Conservation (phyloP, 1,140 invertebrate genomes). For the Bombus pyrosoma region DNA sequence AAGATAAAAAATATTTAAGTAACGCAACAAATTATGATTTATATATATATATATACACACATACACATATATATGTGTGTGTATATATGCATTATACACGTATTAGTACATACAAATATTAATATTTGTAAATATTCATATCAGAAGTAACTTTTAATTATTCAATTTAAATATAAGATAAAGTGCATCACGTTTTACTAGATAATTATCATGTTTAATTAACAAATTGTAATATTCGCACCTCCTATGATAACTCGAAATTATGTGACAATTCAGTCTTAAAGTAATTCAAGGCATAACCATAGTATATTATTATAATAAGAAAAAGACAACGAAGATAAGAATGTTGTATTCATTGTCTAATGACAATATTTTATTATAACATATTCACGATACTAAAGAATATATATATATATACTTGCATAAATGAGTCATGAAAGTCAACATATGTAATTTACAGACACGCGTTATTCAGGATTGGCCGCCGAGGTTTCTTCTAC, state of each 20-base stretch:
- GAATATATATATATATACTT: conserved; percentile 29
- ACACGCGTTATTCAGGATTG: conserved; percentile 72
- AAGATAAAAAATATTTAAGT: conserved; percentile 6
- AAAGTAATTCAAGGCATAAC: conserved; percentile 26
- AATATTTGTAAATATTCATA: not conserved
- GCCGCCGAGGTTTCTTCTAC: conserved; percentile 51
- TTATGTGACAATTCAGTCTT: conserved; percentile 50
- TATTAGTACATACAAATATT: conserved; percentile 22
- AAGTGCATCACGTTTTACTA: conserved; percentile 27
- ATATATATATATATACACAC: not conserved
- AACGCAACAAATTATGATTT: conserved; percentile 15
- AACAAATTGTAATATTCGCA: conserved; percentile 35
- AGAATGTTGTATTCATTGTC: conserved; percentile 38
- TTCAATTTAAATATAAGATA: not conserved
- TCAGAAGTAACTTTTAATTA: not conserved
- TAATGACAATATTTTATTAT: conserved; percentile 56
- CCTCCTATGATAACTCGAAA: conserved; percentile 29
- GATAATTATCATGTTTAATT: conserved; percentile 25
- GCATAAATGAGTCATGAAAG: conserved; percentile 52
- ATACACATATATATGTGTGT: no score
- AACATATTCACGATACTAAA: conserved; percentile 53
- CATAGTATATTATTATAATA: not conserved
- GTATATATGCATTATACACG: not conserved
- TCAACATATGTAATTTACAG: conserved; percentile 34
- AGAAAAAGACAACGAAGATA: conserved; percentile 49